Conservation (phyloP, 2,797 vertebrate species). For the Cossypha niveicapilla region DNA sequence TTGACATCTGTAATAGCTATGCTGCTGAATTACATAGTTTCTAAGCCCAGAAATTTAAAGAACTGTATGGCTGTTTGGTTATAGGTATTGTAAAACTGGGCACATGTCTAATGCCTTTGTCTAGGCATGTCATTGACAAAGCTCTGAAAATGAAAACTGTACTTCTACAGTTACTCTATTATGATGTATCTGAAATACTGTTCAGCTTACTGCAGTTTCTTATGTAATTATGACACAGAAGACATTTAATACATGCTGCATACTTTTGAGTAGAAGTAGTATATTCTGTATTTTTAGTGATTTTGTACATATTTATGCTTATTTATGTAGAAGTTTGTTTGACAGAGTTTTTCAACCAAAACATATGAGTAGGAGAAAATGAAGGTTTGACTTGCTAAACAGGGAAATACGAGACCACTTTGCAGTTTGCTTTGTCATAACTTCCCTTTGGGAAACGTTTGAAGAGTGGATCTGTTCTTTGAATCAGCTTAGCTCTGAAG, state of each 20-base stretch:
- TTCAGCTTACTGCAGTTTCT: not conserved
- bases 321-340: not conserved
- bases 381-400: not conserved
- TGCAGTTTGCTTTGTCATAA: not conserved
- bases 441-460: not conserved
- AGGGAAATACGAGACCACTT: not conserved
- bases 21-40: not conserved
- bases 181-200: not conserved
- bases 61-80: not conserved
- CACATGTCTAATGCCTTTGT: not conserved
- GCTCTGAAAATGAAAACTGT: not conserved
- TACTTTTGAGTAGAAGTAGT: not conserved
- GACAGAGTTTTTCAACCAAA: not conserved
- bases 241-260: not conserved
- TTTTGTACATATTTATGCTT: not conserved
- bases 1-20: slow-evolving; percentile 15
- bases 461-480: not conserved
- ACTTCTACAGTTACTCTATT: not conserved
- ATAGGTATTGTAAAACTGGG: not conserved
- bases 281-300: not conserved
- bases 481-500: not conserved
- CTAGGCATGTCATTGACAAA: not conserved
- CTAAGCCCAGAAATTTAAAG: not conserved
- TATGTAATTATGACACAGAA: not conserved
- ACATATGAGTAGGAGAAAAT: rapidly evolving